Evolutionary conservation across 2,888 invertebrate species (phyloP).

Genomic region (Troglohyphantes excavatus): DNA sequence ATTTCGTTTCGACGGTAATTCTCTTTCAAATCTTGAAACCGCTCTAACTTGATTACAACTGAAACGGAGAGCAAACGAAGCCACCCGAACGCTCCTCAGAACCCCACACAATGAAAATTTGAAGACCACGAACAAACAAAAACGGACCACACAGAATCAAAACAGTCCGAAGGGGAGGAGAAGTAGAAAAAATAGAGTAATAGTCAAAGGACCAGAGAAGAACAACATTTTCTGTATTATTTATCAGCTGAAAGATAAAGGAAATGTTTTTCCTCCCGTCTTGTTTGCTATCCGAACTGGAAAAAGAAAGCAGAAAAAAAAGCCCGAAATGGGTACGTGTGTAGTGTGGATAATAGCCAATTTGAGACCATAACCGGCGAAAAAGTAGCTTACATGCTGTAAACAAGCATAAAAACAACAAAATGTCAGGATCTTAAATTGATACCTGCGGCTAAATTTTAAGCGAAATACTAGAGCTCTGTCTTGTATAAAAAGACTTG

Average conservation of each 20-base stretch:
- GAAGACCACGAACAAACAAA: neutral
- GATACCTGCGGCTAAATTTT: constrained; percentile 73
- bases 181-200: constrained; percentile 28
- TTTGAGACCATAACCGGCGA: constrained; percentile 62
- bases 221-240: constrained; percentile 57
- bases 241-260: constrained; percentile 52
- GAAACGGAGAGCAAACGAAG: neutral
- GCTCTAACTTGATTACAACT: neutral
- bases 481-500: constrained; percentile 41
- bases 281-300: constrained; percentile 11
- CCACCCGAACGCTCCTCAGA: neutral
- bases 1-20: no score
- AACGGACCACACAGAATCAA: constrained; percentile 33
- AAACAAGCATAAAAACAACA: constrained; percentile 65
- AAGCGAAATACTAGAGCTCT: constrained; percentile 55
- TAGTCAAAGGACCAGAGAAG: constrained; percentile 28
- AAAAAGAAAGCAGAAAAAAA: neutral
- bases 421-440: constrained; percentile 72
- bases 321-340: constrained; percentile 47
- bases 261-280: constrained; percentile 28
- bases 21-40: no score
- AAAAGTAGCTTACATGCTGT: constrained; percentile 65
- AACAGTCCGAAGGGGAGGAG: neutral
- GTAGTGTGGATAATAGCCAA: constrained; percentile 65
- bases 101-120: neutral